Base-by-base conservation (phyloP, 2,797 vertebrate genomes). In the Acrossocheilus fasciatus region DNA sequence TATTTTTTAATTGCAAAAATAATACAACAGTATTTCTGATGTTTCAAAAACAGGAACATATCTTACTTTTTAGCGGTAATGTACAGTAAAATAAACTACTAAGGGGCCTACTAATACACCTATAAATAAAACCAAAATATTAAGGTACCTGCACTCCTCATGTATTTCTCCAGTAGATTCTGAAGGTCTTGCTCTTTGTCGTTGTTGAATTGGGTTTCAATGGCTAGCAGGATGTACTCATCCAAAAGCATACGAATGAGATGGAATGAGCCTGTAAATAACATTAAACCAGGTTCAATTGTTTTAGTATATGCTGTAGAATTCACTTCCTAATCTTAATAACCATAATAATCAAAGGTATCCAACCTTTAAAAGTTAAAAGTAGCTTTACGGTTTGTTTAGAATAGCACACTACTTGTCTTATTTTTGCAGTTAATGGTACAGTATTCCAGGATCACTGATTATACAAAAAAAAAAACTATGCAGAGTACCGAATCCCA, bases 201-300 rank as follows among this genome's bases (percentile, higher is more conserved):
- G 23, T 99, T 99, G 92, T 99, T 99, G 94, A 99, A 99, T 90
- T 99, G 98, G 17, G 98, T 99, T 93, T 99, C 98, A 93, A 99
- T 97, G 76, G 98, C 98, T 26, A 99, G 88, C 84, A 99, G 95
- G 93, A 99, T 99, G 93, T 99, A 99, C 91, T 99, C 98, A 85
- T 99, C 98, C n/a, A 99, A 91, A 89, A 99, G 96, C 98, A 99
- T 99, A 90, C 98, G 93, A 90, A 99, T 98, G 93, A 99, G 95
- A 91, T 99, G 98, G 94, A 99, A 99, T 87, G 98, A 99, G 86
- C 98, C 98, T 99, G 93, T 89, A 68, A 72, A 73, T 14, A 20
- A 88, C 54, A 87, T 34, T 34, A 74, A 54, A 47, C 14, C 41
- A 41, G 18, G 8, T 52, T 34, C 8, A 12, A 43, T 72, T n/a